Evolutionary conservation across 2,113 vertebrate species (phyloP).

Genomic region (Melanocharis versteri): DNA sequence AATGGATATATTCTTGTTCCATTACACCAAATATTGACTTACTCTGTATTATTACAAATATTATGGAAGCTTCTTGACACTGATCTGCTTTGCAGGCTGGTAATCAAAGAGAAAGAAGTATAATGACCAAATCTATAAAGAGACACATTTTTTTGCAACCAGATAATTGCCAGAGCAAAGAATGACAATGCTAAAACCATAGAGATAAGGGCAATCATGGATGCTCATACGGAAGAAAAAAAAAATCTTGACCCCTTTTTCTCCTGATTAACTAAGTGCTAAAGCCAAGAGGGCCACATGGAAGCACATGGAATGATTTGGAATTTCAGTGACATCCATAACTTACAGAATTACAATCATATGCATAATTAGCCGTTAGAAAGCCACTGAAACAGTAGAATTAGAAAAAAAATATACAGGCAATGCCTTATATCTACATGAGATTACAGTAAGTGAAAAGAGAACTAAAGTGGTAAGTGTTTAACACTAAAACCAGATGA

Average conservation of each 20-base stretch:
- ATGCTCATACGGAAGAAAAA: neutral
- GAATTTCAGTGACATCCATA: neutral
- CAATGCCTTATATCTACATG: neutral
- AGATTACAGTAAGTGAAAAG: neutral
- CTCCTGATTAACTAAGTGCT: neutral
- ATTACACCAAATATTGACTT: neutral
- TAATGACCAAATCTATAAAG: neutral
- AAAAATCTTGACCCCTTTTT: neutral
- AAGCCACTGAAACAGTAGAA: neutral
- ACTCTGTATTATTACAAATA: neutral
- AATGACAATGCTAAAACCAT: neutral
- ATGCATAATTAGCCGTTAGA: neutral
- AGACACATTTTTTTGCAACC: neutral
- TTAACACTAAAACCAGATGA: neutral
- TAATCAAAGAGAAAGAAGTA: slow-evolving; percentile 1
- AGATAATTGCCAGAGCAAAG: neutral
- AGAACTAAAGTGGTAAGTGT: neutral
- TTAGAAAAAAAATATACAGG: neutral
- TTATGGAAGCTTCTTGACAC: neutral
- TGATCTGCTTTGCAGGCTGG: neutral
- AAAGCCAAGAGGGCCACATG: neutral
- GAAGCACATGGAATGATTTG: neutral
- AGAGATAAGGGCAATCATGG: neutral
- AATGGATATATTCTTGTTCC: neutral
- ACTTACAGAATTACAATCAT: neutral